These are phyloP conservation scores for Helarctos malayanus DNA, from an alignment of 2,797 vertebrate genomes.

Conservation along the genomic window DNA sequence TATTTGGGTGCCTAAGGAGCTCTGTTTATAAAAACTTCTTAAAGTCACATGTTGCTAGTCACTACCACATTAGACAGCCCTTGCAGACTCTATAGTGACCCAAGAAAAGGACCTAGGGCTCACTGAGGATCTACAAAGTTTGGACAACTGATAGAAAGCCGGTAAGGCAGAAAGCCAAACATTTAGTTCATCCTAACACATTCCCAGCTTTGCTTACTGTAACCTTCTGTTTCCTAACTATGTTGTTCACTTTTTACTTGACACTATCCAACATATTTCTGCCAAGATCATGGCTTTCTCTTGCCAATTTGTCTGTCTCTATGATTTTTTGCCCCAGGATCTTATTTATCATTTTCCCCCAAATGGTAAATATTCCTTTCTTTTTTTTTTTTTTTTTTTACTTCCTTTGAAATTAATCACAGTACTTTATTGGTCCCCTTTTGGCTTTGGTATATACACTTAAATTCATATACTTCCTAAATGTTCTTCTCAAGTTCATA, in stretches of 20 bases:
- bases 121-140: constrained; percentile 41
- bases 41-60: background rate
- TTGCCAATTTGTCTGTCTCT: constrained; percentile 45
- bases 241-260: constrained; percentile 41
- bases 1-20: background rate
- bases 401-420: background rate
- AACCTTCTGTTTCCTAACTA: constrained; percentile 72
- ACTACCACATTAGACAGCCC: background rate
- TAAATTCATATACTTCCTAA: background rate
- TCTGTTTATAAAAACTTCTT: background rate
- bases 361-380: background rate
- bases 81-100: background rate
- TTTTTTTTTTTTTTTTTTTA: background rate
- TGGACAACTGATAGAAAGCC: constrained; percentile 70
- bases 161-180: constrained; percentile 71
- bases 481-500: constrained; percentile 9
- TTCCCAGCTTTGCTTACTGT: constrained; percentile 53
- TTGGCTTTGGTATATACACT: background rate
- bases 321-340: constrained; percentile 11
- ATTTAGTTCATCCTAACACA: constrained; percentile 38
- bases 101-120: background rate
- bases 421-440: background rate
- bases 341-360: background rate
- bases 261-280: constrained; percentile 35
- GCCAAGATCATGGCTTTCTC: constrained; percentile 33